Conservation (phyloP, 2,888 invertebrate genomes). For the Drosophila buzzatii region DNA sequence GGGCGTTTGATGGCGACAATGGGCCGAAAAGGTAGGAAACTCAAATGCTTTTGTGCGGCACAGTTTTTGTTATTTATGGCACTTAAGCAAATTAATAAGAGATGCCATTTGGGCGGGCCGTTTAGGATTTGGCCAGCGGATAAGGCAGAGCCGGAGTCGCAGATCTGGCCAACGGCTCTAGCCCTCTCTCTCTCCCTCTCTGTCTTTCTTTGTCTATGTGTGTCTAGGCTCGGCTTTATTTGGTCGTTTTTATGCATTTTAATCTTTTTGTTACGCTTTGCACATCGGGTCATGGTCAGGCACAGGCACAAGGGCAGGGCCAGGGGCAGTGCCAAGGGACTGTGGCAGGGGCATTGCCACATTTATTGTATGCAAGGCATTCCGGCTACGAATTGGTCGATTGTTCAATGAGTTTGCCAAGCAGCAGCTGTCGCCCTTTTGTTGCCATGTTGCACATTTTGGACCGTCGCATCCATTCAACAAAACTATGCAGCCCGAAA, state of each 20-base stretch:
- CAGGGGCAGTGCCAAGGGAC: background rate
- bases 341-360: conserved; percentile 15
- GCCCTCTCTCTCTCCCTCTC: background rate
- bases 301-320: background rate
- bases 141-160: conserved; percentile 8
- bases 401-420: conserved; percentile 76
- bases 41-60: conserved; percentile 65
- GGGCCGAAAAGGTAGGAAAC: conserved; percentile 54
- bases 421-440: conserved; percentile 71
- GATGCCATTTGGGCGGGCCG: conserved; percentile 55
- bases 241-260: conserved; percentile 65
- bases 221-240: conserved; percentile 13
- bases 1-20: conserved; percentile 55
- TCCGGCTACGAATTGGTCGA: conserved; percentile 70
- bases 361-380: conserved; percentile 19
- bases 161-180: background rate
- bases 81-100: conserved; percentile 81
- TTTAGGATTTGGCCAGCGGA: conserved; percentile 14
- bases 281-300: conserved; percentile 21
- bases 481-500: conserved; percentile 58
- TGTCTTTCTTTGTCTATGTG: background rate
- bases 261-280: conserved; percentile 69
- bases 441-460: conserved; percentile 57
- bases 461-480: conserved; percentile 60
- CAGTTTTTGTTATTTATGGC: conserved; percentile 70